Percentiles rank a stretch among this genome's conserved stretches.
phyloP scores from a whole-genome alignment of 2,797 vertebrate species.

The Alfaro cultratus region DNA sequence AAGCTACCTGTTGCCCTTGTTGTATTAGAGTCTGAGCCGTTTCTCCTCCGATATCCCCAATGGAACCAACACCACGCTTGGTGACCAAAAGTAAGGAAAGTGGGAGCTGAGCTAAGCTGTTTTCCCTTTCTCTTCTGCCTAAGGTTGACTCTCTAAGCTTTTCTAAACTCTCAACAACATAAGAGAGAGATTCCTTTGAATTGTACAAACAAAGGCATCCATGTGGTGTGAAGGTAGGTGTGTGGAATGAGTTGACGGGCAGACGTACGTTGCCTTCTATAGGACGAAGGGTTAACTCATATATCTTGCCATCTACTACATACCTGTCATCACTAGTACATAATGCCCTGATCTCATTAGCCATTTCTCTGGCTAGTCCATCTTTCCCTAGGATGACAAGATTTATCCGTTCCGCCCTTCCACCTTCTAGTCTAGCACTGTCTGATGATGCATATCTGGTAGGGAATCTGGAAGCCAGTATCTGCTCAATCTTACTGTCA shows the following conservation, averaged over 20 bases:
- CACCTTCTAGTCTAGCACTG: conserved; percentile 78
- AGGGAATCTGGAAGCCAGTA: conserved; percentile 84
- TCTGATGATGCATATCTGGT: conserved; percentile 85
- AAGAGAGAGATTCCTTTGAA: conserved; percentile 95
- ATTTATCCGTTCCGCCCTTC: conserved; percentile 90
- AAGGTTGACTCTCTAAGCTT: conserved; percentile 89
- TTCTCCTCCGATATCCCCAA: conserved; percentile 90
- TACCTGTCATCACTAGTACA: conserved; percentile 95
- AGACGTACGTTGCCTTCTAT: conserved; percentile 98
- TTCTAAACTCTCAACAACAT: conserved; percentile 95
- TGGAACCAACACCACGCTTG: conserved; percentile 88
- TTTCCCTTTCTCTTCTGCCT: conserved; percentile 88
- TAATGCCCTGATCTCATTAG: conserved; percentile 95
- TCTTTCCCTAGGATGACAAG: conserved; percentile 97
- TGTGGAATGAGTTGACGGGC: conserved; percentile 97
- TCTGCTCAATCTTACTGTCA: conserved; percentile 92
- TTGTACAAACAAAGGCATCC: conserved; percentile 98
- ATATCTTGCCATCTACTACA: conserved; percentile 92
- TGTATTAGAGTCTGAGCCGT: conserved; percentile 92
- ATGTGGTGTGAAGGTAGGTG: conserved; percentile 93
- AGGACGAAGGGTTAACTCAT: conserved; percentile 91
- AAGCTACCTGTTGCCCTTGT: conserved; percentile 92
- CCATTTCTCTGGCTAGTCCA: conserved; percentile 92
- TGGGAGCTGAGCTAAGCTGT: conserved; percentile 85
- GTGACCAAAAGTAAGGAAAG: conserved; percentile 91